phyloP scores from a whole-genome alignment of 2,797 vertebrate species.

The Syngnathus rostellatus region DNA sequence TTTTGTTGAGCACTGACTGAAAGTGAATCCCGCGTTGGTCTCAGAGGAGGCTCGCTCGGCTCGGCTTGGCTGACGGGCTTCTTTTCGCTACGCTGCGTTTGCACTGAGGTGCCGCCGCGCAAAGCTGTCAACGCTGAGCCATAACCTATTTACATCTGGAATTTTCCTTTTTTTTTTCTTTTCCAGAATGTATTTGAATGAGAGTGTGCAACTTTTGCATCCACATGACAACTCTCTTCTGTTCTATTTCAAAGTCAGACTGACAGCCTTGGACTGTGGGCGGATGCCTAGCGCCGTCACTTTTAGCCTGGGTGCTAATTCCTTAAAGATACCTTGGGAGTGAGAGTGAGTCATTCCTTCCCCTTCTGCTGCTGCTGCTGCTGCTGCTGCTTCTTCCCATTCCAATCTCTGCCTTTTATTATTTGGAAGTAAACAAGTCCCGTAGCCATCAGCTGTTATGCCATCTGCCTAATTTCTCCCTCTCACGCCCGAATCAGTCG shows the following conservation, averaged over 20 bases:
- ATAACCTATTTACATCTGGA: conserved; percentile 2
- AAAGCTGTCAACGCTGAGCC: conserved; percentile 43
- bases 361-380: conserved; percentile 2
- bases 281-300: conserved; percentile 2
- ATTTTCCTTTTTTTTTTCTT: neutral
- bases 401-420: conserved; percentile 16
- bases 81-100: conserved; percentile 20
- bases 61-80: conserved; percentile 24
- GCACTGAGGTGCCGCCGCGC: conserved; percentile 14
- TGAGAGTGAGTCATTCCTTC: conserved; percentile 35
- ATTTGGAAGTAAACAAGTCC: conserved; percentile 6
- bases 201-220: conserved; percentile 10
- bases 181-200: conserved; percentile 9
- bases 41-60: conserved; percentile 14
- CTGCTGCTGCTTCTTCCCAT: conserved; percentile 20
- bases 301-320: conserved; percentile 19
- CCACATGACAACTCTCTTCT: conserved; percentile 5
- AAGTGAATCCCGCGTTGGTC: conserved; percentile 17
- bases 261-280: neutral
- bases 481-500: conserved; percentile 38
- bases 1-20: neutral
- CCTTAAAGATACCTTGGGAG: conserved; percentile 21
- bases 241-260: neutral
- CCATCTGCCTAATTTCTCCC: conserved; percentile 31
- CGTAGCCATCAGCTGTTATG: conserved; percentile 42